Evolutionary conservation across 2,797 vertebrate species (phyloP), one percentile per base, ranked within the genome.

Genomic region (Clarias pachynema): DNA sequence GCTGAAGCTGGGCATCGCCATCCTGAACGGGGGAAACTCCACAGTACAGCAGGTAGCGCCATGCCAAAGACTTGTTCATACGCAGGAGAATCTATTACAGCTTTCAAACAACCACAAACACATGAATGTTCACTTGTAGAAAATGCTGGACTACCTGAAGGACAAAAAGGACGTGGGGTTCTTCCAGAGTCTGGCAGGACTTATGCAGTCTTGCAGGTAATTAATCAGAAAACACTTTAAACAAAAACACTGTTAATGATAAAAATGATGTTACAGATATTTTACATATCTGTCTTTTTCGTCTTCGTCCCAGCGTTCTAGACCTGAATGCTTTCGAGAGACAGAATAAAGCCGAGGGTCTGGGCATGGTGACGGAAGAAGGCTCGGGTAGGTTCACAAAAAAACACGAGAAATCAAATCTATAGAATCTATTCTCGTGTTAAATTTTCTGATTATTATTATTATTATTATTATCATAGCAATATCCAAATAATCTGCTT

Each of bases 171-270:
- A 99, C 5, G 98, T 99, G 60, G 97, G 98, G 2, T 99, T 99
- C 88, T 99, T 99, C 88, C 98, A 99, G 91, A 97, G 98, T 78
- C 94, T 99, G 87, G 97, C 97, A 5, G 97, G 98, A 82, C 96
- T 99, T 79, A 99, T 99, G 98, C 97, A 97, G 92, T 98, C 96
- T 1, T 99, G 98, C 94, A 99, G 97, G 98, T 98, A 94, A 92
- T 9, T 24, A 5, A 31, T 31, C n/a, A 24, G 2, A 22, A 62
- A 26, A 29, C 15, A 16, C 26, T 8, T 29, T 29, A 18, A 40
- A 40, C 5, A 40, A 40, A 40, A 40, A 18, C 18, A 18, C 1
- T 22, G 60, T 22, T 24, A 29, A 6, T 0, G 26, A 16, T 63
- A 10, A 9, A 49, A 34, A 22, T 53, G 5, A 9, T 49, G 0